Evolutionary conservation across 2,888 invertebrate genomes (phyloP).

Genomic region (Hirtodrosophila alboralis): DNA sequence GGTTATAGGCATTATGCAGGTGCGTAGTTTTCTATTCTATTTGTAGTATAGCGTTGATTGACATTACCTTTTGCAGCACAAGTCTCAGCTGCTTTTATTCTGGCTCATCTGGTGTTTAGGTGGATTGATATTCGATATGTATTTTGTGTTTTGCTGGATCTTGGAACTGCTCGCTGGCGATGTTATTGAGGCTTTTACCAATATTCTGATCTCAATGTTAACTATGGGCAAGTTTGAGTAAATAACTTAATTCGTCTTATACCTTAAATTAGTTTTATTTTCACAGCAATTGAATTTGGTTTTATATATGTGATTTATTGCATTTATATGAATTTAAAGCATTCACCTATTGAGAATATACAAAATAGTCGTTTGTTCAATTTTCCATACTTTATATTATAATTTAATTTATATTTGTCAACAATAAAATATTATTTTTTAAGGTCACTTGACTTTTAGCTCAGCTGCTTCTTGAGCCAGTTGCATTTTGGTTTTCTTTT

Average conservation of each 20-base stretch:
- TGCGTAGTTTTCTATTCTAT: constrained; percentile 19
- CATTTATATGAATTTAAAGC: constrained; percentile 48
- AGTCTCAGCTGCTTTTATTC: constrained; percentile 40
- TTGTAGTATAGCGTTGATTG: constrained; percentile 2
- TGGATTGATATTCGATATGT: constrained; percentile 49
- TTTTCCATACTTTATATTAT: constrained; percentile 24
- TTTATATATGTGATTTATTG: constrained; percentile 57
- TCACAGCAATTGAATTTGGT: constrained; percentile 50
- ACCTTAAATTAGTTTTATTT: not conserved
- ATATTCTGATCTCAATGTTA: constrained; percentile 61
- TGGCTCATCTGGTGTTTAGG: constrained; percentile 55
- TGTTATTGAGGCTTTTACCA: constrained; percentile 60
- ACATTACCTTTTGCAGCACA: constrained; percentile 27
- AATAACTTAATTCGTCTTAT: not conserved
- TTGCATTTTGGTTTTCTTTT: not conserved
- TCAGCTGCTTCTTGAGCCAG: not conserved
- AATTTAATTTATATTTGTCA: constrained; percentile 20
- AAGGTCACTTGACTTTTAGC: constrained; percentile 7
- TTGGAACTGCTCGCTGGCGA: constrained; percentile 53
- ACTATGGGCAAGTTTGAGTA: constrained; percentile 46
- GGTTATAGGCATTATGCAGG: constrained; percentile 55
- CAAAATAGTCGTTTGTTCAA: not conserved
- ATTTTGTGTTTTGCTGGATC: constrained; percentile 47
- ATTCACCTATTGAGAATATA: not conserved
- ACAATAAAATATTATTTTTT: constrained; percentile 10